phyloP scores from a whole-genome alignment of 2,888 invertebrate genomes.

The Eupithecia subfuscata region DNA sequence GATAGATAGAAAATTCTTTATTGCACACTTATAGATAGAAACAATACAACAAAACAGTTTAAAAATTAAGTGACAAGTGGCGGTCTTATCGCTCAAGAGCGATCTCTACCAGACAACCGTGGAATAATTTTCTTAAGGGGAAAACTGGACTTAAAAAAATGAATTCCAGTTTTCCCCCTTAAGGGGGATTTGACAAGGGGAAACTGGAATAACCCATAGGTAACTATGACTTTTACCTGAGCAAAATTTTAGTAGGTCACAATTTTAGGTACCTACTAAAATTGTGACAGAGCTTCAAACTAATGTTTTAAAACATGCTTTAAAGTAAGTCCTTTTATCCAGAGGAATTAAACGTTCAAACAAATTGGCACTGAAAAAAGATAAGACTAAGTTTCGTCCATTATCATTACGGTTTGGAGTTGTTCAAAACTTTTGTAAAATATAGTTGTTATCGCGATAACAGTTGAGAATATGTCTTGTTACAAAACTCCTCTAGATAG shows the following conservation, averaged over 20 bases:
- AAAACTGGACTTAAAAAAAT: no score
- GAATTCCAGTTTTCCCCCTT: no score
- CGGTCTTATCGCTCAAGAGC: no score
- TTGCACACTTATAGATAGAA: no score
- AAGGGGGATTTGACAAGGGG: no score
- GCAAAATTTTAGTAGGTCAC: neutral
- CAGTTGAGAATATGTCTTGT: slow-evolving; percentile 55
- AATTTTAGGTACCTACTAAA: neutral
- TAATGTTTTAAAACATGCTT: neutral
- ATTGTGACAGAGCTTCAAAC: neutral
- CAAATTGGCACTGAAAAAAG: slow-evolving; percentile 46
- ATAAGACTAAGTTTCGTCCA: slow-evolving; percentile 43
- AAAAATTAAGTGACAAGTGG: no score
- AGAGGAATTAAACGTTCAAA: slow-evolving; percentile 41
- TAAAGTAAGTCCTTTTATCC: slow-evolving; percentile 27
- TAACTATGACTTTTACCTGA: neutral
- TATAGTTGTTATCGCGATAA: slow-evolving; percentile 49
- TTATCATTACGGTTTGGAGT: slow-evolving; percentile 44
- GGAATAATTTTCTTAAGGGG: no score
- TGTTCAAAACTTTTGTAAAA: slow-evolving; percentile 45
- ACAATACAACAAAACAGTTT: no score
- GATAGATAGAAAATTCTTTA: no score
- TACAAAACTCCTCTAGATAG: neutral
- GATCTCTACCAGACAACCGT: no score
- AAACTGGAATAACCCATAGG: no score